Evolutionary conservation across 1,140 invertebrate species (phyloP), one percentile per base, ranked within the genome.

Genomic region (Ooceraea biroi): DNA sequence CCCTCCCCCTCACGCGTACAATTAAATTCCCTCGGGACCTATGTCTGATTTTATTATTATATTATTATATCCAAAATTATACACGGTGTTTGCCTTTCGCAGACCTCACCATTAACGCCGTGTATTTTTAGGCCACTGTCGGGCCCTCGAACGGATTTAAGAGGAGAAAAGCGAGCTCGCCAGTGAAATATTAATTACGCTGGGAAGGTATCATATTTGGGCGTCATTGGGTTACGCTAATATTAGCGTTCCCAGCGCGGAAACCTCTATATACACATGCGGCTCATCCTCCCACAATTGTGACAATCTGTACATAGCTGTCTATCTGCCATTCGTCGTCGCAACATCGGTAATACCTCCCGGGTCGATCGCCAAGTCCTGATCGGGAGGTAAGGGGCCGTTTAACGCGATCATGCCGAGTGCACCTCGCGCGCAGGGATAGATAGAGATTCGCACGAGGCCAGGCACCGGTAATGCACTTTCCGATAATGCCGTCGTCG

Each of bases 401-500:
- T 82, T 82, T 66, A 88, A 85, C 65, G 74, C 27, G 78, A 44
- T 52, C 63, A 41, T 71, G 84, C 30, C 41, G 68, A 72, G 65
- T 73, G 72, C 76, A 88, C 77, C 83, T 88, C 83, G 83, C 71
- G 72, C 71, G 71, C 68, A 71, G 86, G 82, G 82, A 87, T 82
- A 52, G 82, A 87, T 82, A 52, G 74, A 71, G 85, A 84, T 87
- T 72, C 80, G 57, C 58, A 82, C 63, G 52, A 80, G 76, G 65
- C 65, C 76, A 80, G 76, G 50, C 87, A 69, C 36, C 84, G 74
- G 77, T 88, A 89, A 89, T 89, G 84, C 88, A 89, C 87, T 89
- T 89, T 88, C 88, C 84, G 87, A 89, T 89, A 89, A 89, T 86
- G 80, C 87, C 55, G 55, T 41, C 82, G 55, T 36, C 74, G 88